Evolutionary conservation across 2,797 vertebrate genomes (phyloP), one percentile per base, ranked within the genome.

Genomic region (Dendrocincla tyrannina): DNA sequence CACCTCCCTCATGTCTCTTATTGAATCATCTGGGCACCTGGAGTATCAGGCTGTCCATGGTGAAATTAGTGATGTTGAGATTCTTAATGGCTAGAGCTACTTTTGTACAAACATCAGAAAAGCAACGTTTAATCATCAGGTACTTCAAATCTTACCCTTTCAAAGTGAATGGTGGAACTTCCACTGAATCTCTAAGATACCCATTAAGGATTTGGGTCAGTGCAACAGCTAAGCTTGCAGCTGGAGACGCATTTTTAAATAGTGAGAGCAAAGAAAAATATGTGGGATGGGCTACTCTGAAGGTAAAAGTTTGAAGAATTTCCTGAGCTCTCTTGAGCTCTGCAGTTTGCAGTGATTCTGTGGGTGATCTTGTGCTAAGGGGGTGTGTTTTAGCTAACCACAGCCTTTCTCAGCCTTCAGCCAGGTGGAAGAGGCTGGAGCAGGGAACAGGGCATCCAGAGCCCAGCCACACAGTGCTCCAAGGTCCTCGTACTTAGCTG

Each of bases 381-480:
- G 20, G 13, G 7, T 37, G 15, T 44, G n/a, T 46, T 58, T 32
- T 3, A 30, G 66, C 17, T 81, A 22, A 3, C 8, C 41, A 4
- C 13, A 77, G 47, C 27, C 50, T 69, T 74, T 60, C 69, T 30
- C 35, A 56, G 30, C 56, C 55, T 37, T 32, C 25, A 74, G 37
- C 24, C 35, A 11, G 35, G 11, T 18, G 35, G 50, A 53, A 39
- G 30, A 52, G 35, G 11, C 24, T 67, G 62, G 56, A 85, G 19
- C 47, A 60, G 18, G n/a, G 13, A 63, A 41, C 7, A 41, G 30
- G 30, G 5, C 44, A 56, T 44, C 22, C 17, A 24, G 64, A 70
- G 9, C 28, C 44, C 39, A 53, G 46, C 9, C 2, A 10, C 0
- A 1, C 35, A 46, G 7, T 37, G 42, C 30, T 60, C 6, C 35